Conservation (phyloP, 2,113 vertebrate genomes). For the Polyodon spathula region DNA sequence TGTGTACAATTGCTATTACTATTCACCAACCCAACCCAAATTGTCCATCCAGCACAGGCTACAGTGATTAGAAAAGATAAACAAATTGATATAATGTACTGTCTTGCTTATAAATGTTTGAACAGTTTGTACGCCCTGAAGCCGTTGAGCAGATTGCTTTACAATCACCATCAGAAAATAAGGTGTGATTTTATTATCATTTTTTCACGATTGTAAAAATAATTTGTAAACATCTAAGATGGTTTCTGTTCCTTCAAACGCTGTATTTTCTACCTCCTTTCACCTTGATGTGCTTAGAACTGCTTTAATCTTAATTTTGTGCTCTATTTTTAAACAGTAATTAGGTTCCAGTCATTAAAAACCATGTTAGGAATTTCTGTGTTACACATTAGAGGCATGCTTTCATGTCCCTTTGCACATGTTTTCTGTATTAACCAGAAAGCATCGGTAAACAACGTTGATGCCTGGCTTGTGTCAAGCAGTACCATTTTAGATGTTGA, state of each 20-base stretch:
- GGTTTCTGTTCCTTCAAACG: constrained; percentile 23
- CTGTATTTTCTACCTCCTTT: background rate
- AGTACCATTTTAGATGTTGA: constrained; percentile 19
- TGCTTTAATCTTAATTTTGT: constrained; percentile 1
- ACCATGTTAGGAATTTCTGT: constrained; percentile 11
- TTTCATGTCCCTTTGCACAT: constrained; percentile 18
- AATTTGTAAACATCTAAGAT: constrained; percentile 36
- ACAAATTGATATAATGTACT: too few relatives aligned
- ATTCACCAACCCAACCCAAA: too few relatives aligned
- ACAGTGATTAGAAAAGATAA: too few relatives aligned
- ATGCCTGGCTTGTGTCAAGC: constrained; percentile 20
- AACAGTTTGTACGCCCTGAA: constrained; percentile 8
- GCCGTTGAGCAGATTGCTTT: constrained; percentile 16
- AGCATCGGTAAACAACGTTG: constrained; percentile 15
- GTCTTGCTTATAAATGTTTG: too few relatives aligned
- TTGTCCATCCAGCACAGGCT: too few relatives aligned
- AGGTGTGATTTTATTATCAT: constrained; percentile 42
- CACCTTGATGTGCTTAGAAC: constrained; percentile 2
- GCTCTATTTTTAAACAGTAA: constrained; percentile 21
- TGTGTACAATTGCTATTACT: too few relatives aligned
- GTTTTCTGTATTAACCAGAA: constrained; percentile 6
- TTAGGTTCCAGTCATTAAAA: constrained; percentile 29
- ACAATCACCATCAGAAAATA: constrained; percentile 26
- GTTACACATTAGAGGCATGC: constrained; percentile 16
- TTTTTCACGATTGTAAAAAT: constrained; percentile 28